These are phyloP conservation scores for Melieria omissa DNA, from an alignment of 2,888 invertebrate species.

Conservation along the genomic window DNA sequence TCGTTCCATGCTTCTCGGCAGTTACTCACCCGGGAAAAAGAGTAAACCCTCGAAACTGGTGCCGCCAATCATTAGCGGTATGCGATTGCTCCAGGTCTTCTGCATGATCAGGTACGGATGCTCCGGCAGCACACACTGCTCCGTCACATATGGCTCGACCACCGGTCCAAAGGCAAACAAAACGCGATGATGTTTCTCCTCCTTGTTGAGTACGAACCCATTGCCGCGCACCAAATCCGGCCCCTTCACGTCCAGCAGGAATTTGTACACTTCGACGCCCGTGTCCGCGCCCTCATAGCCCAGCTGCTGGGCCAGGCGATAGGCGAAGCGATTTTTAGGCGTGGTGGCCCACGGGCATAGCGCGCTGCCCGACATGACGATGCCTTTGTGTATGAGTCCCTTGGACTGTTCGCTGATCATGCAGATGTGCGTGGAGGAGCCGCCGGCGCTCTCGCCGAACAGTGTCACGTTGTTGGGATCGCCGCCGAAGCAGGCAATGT, in stretches of 20 bases:
- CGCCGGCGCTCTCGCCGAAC: slow-evolving; percentile 70
- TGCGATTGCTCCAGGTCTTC: slow-evolving; percentile 59
- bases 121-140: slow-evolving; percentile 57
- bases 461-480: slow-evolving; percentile 69
- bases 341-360: slow-evolving; percentile 59
- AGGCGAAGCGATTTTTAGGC: slow-evolving; percentile 53
- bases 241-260: slow-evolving; percentile 54
- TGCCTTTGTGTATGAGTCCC: slow-evolving; percentile 61
- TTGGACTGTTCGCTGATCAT: slow-evolving; percentile 67
- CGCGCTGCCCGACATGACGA: slow-evolving; percentile 62
- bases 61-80: slow-evolving; percentile 63
- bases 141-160: slow-evolving; percentile 60
- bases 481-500: slow-evolving; percentile 68
- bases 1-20: not conserved
- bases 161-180: slow-evolving; percentile 63
- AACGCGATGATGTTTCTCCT: slow-evolving; percentile 57
- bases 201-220: slow-evolving; percentile 52
- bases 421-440: slow-evolving; percentile 67
- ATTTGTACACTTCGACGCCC: slow-evolving; percentile 60
- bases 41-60: slow-evolving; percentile 64
- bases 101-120: slow-evolving; percentile 53
- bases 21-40: slow-evolving; percentile 56
- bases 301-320: slow-evolving; percentile 56
- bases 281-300: slow-evolving; percentile 56
- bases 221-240: slow-evolving; percentile 56